Percentiles rank a stretch among this genome's conserved stretches.
phyloP scores from a whole-genome alignment of 2,113 vertebrate species.

The Pseudorectes ferrugineus region DNA sequence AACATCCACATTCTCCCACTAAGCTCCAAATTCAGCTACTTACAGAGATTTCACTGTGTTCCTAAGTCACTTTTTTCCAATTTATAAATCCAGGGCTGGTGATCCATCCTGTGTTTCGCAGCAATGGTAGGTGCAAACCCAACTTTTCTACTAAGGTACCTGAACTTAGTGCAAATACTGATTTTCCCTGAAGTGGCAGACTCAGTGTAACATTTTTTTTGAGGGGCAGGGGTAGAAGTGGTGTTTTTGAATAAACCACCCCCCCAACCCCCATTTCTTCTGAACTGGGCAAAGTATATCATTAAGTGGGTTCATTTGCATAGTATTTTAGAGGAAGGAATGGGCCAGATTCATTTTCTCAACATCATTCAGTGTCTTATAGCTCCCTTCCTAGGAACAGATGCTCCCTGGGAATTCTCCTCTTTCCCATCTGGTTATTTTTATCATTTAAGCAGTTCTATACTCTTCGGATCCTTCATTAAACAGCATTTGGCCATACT shows the following conservation, averaged over 20 bases:
- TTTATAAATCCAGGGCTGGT: not conserved
- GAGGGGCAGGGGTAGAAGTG: not conserved
- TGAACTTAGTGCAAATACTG: not conserved
- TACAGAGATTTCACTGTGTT: not conserved
- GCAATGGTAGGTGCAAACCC: not conserved
- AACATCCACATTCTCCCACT: not conserved
- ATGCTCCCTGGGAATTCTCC: not conserved
- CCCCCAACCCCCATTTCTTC: not conserved
- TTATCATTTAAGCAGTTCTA: conserved; percentile 7
- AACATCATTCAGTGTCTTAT: not conserved
- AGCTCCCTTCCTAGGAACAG: not conserved
- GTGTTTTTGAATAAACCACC: not conserved
- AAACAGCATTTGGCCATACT: conserved; percentile 43
- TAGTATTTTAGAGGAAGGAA: not conserved
- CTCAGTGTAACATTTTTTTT: not conserved
- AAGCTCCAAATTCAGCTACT: not conserved
- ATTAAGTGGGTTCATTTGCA: not conserved
- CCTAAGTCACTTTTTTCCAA: not conserved
- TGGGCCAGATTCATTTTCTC: not conserved
- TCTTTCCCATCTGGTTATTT: conserved; percentile 24
- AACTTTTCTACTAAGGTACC: not conserved
- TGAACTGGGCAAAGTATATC: not conserved
- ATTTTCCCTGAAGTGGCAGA: not conserved
- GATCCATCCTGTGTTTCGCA: not conserved
- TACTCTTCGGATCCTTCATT: conserved; percentile 20